Base-by-base conservation (phyloP, 2,113 vertebrate genomes). In the Engraulis encrasicolus region DNA sequence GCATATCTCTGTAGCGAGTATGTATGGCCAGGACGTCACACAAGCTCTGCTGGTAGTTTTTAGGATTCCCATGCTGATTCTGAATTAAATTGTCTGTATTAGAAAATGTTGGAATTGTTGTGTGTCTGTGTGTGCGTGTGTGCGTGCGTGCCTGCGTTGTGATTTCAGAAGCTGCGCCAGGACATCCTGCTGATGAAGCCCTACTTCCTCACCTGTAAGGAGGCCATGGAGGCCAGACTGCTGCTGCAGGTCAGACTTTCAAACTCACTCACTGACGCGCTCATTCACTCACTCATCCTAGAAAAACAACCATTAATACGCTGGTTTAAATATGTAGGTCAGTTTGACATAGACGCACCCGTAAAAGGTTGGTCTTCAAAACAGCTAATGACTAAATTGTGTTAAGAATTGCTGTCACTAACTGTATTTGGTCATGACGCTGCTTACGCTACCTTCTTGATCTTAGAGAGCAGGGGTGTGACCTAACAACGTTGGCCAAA, bases 181-280 rank as follows among this genome's bases (percentile, higher is more conserved):
- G 98, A 99, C 89, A 98, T 99, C 91, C 93, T 99, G 84, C 90
- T 98, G 74, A 99, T 99, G 98, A 99, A 99, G 93, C 98, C 98
- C 0, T 99, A 99, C 91, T 99, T 99, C 90, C 96, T 99, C 89
- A 99, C 98, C 2, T 99, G 98, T 92, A 99, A 96, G 90, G 98
- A 99, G 88, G 98, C 98, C 0, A 98, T 99, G 98, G 97, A 99
- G 83, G 96, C 97, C 0, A 96, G 98, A 19, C 92, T 99, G 50
- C 95, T 99, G 80, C 92, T 99, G 48, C 97, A 99, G 96, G 98
- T 99, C 61, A 87, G 94, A 11, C 6, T 61, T 6, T 61, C n/a
- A n/a, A n/a, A n/a, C n/a, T n/a, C n/a, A n/a, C n/a, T n/a, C n/a
- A n/a, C n/a, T n/a, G n/a, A n/a, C n/a, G n/a, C n/a, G n/a, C n/a